A percentile compares a stretch with the other conserved stretches of the same genome.
These are phyloP conservation scores for Eulithis prunata DNA, from an alignment of 2,888 invertebrate genomes.

Conservation along the genomic window DNA sequence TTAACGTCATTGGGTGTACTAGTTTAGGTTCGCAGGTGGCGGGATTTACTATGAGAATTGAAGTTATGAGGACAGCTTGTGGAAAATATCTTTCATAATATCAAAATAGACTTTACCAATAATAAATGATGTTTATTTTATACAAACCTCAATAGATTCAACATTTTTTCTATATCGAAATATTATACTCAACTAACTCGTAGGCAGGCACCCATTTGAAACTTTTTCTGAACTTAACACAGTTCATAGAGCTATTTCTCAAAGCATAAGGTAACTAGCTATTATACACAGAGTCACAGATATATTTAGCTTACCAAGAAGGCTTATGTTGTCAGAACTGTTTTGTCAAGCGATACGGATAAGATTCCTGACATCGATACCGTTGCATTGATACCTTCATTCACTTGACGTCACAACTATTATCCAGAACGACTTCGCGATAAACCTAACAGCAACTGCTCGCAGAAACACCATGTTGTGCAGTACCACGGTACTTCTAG, in stretches of 20 bases:
- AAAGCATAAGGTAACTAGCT: no score
- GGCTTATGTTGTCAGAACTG: neutral
- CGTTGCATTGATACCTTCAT: constrained; percentile 14
- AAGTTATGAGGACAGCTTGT: constrained; percentile 10
- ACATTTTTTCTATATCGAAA: no score
- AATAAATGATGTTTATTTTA: neutral
- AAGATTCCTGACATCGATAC: constrained; percentile 16
- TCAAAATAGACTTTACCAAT: neutral
- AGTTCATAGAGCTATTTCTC: no score
- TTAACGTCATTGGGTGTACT: constrained; percentile 13
- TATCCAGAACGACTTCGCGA: constrained; percentile 27
- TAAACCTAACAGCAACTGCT: constrained; percentile 27
- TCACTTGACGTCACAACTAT: constrained; percentile 10
- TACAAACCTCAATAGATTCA: neutral
- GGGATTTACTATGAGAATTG: constrained; percentile 9
- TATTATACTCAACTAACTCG: no score
- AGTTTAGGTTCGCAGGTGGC: constrained; percentile 16
- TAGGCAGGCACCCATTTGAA: no score
- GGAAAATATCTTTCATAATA: neutral
- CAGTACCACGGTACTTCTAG: constrained; percentile 21
- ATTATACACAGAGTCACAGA: neutral
- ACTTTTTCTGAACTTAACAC: no score
- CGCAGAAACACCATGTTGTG: constrained; percentile 19
- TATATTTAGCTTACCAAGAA: neutral
- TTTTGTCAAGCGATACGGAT: constrained; percentile 10